Conservation (phyloP, 2,797 vertebrate species). For the Esox masquinongy region DNA sequence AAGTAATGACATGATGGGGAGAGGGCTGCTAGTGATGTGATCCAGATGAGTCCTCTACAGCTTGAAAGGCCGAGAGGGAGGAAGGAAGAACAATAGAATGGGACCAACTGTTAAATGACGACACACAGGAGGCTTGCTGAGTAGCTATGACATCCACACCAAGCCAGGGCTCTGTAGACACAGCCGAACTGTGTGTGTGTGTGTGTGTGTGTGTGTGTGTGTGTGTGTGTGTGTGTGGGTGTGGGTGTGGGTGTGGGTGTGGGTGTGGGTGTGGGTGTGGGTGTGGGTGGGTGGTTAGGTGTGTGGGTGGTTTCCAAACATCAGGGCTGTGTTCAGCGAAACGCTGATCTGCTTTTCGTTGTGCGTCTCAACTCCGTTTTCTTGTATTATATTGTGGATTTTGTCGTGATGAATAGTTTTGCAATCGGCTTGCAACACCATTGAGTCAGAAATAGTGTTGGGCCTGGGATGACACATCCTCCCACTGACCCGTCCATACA, state of each 20-base stretch:
- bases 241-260: too few species aligned
- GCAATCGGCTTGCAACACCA: too few species aligned
- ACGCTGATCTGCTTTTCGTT: not conserved
- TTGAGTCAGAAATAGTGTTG: too few species aligned
- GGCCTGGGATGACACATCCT: too few species aligned
- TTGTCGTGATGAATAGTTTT: too few species aligned
- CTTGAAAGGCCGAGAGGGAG: conserved; percentile 41
- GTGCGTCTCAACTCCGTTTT: too few species aligned
- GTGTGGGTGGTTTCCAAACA: conserved; percentile 15
- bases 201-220: too few species aligned
- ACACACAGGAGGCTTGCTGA: conserved; percentile 1
- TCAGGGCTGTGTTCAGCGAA: not conserved
- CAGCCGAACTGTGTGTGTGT: not conserved
- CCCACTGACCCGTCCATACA: too few species aligned
- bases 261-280: too few species aligned
- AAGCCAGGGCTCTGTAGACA: not conserved
- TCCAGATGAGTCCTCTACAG: conserved; percentile 65
- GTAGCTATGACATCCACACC: conserved; percentile 25
- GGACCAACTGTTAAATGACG: conserved; percentile 52
- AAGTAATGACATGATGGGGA: conserved; percentile 57
- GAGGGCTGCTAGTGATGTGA: conserved; percentile 61
- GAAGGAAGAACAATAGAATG: conserved; percentile 31
- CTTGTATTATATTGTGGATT: too few species aligned
- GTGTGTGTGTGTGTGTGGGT: too few species aligned
- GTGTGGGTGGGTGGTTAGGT: too few species aligned